Base-by-base conservation (phyloP, 30 jellyfish, hydroid and myxozoan species). In the Aurelia aurita region DNA sequence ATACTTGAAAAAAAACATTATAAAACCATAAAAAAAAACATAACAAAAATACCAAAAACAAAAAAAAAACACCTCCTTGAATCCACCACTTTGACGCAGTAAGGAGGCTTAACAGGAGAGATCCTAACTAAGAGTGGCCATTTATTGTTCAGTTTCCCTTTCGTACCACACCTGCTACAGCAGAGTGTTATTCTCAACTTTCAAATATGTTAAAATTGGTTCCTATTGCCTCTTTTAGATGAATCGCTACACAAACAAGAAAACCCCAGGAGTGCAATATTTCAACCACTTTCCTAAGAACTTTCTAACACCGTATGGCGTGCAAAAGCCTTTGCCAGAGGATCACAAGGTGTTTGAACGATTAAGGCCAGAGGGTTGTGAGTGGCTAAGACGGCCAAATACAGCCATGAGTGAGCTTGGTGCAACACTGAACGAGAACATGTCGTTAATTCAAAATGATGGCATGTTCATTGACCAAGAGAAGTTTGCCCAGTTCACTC, bases 271-370 rank as follows among this genome's bases (percentile, higher is more conserved):
- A 32, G 87, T 76, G 9, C 45, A 46, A 15, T 76, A 76, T 21
- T 76, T 76, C 32, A 46, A 73, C 34, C 85, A 73, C 19, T 73
- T 15, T 18, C 85, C 85, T 0, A 55, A 73, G n/a, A 73, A 73
- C 72, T 73, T 73, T 22, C 43, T 76, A 13, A 27, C 16, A 49
- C 87, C 87, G 3, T 54, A 76, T 76, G 87, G 87, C 5, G 63
- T 51, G 3, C 63, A 74, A 8, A 75, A 76, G 11, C 44, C 47
- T 1, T 15, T 28, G 3, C 87, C 87, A 16, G 27, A 11, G 19
- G 72, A 49, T 10, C 31, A 31, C 25, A 35, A 25, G 16, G 57
- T 35, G 11, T 39, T 72, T 5, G 13, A 69, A 21, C 47, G 71
- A 31, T 58, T 72, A 1, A 19, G 57, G 25, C 85, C 85, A 46